A percentile compares a stretch with the other conserved stretches of the same genome.
Conservation (phyloP, 2,797 vertebrate species). For the Sandelia bainsii region DNA sequence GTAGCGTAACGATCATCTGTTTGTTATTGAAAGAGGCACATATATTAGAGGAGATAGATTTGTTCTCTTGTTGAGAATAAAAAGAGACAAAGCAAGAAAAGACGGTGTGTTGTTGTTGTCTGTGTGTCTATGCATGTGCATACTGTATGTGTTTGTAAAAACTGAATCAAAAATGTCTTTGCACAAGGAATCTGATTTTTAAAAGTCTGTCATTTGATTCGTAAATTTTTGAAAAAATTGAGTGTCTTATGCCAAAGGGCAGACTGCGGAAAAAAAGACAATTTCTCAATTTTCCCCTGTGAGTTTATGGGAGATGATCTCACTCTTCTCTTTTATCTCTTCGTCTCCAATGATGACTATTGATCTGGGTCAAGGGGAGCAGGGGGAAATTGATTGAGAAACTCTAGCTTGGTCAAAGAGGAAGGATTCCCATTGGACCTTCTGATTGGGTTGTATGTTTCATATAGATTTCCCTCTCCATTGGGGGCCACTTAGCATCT, state of each 20-base stretch:
- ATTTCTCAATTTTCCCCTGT: constrained; percentile 44
- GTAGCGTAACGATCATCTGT: constrained; percentile 66
- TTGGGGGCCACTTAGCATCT: constrained; percentile 66
- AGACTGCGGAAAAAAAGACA: constrained; percentile 33
- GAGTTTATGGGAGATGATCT: constrained; percentile 69
- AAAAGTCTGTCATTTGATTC: background rate
- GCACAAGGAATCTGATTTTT: background rate
- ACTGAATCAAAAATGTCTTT: constrained; percentile 4
- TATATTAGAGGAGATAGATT: constrained; percentile 47
- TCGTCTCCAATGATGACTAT: constrained; percentile 74
- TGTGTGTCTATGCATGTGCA: background rate
- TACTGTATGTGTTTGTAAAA: constrained; percentile 3
- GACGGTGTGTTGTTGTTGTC: constrained; percentile 7
- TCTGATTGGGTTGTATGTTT: constrained; percentile 62
- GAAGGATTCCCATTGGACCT: constrained; percentile 63
- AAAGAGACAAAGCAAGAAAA: constrained; percentile 13
- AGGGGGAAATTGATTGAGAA: constrained; percentile 78
- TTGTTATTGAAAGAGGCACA: constrained; percentile 65
- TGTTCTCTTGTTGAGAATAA: constrained; percentile 41
- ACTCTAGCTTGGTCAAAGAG: constrained; percentile 70
- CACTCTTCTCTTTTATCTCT: constrained; percentile 74
- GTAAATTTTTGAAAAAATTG: constrained; percentile 4
- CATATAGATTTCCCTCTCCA: constrained; percentile 59
- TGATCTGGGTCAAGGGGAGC: constrained; percentile 74
- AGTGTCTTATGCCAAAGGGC: constrained; percentile 19